Percentiles rank a stretch among this genome's conserved stretches.
Evolutionary conservation across 2,797 vertebrate genomes (phyloP).

Genomic region (Enoplosus armatus): DNA sequence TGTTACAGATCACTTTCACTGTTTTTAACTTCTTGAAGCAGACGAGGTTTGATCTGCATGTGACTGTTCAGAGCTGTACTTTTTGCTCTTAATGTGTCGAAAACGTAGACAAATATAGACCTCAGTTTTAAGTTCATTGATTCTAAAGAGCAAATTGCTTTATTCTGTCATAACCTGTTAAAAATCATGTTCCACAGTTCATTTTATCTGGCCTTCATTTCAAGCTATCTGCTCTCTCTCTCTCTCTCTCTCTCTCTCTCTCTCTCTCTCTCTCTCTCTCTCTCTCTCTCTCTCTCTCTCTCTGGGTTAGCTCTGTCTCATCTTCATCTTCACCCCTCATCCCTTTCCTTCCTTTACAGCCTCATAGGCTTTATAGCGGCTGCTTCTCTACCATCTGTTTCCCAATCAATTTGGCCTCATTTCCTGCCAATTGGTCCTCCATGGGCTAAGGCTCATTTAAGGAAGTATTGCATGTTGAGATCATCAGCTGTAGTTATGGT

Average conservation of each 20-base stretch:
- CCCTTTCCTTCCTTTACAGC: conserved; percentile 54
- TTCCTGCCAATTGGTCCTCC: conserved; percentile 79
- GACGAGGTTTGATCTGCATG: background rate
- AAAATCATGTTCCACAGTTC: conserved; percentile 10
- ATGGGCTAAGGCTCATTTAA: conserved; percentile 69
- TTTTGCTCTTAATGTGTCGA: background rate
- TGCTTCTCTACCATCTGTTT: conserved; percentile 73
- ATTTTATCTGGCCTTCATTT: conserved; percentile 37
- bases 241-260: conserved; percentile 21
- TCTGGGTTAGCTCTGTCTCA: too few species aligned
- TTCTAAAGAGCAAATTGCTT: conserved; percentile 17
- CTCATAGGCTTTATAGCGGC: conserved; percentile 55
- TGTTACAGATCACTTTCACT: conserved; percentile 15
- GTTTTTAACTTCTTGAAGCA: conserved; percentile 9
- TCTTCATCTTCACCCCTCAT: conserved; percentile 44
- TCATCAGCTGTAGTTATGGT: conserved; percentile 68
- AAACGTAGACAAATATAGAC: conserved; percentile 11
- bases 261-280: too few species aligned
- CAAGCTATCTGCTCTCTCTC: conserved; percentile 1
- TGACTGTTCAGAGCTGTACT: background rate
- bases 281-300: too few species aligned
- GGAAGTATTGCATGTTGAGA: conserved; percentile 64
- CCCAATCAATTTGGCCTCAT: conserved; percentile 76
- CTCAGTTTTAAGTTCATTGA: conserved; percentile 4
- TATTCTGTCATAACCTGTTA: conserved; percentile 5